Evolutionary conservation across 2,113 vertebrate genomes (phyloP).

Genomic region (Aphelocoma coerulescens): DNA sequence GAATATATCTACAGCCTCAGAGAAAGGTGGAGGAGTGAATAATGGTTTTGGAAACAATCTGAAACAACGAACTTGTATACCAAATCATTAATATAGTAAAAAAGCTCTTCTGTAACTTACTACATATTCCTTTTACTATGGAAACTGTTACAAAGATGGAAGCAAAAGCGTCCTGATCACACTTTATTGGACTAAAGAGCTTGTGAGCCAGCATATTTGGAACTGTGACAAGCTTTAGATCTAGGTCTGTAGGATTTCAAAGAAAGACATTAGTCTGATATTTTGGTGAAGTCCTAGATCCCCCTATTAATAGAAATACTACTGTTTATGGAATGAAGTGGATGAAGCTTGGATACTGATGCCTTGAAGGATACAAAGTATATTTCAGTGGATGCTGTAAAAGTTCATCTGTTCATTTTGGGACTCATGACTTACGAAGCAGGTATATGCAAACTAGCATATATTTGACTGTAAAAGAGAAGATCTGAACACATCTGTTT

Average conservation of each 20-base stretch:
- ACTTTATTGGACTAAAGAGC: background rate
- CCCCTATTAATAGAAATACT: background rate
- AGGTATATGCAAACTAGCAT: background rate
- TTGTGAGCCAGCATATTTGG: background rate
- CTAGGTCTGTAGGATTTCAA: background rate
- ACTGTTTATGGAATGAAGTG: background rate
- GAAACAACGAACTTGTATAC: background rate
- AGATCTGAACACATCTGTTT: background rate
- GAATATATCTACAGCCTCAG: background rate
- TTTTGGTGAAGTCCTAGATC: background rate
- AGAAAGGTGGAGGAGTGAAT: background rate
- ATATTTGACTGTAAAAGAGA: background rate
- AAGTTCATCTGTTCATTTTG: background rate
- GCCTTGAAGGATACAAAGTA: background rate
- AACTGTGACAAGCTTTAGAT: background rate
- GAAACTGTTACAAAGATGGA: background rate
- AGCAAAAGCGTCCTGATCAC: background rate
- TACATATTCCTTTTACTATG: background rate
- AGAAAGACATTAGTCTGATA: background rate
- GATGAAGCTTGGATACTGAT: background rate
- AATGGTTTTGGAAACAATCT: background rate
- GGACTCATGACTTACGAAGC: background rate
- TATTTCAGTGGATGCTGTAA: background rate
- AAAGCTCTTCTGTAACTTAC: background rate
- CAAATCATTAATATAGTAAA: background rate